Evolutionary conservation across 2,888 invertebrate species (phyloP), one percentile per base, ranked within the genome.

Genomic region (Phengaris alcon): DNA sequence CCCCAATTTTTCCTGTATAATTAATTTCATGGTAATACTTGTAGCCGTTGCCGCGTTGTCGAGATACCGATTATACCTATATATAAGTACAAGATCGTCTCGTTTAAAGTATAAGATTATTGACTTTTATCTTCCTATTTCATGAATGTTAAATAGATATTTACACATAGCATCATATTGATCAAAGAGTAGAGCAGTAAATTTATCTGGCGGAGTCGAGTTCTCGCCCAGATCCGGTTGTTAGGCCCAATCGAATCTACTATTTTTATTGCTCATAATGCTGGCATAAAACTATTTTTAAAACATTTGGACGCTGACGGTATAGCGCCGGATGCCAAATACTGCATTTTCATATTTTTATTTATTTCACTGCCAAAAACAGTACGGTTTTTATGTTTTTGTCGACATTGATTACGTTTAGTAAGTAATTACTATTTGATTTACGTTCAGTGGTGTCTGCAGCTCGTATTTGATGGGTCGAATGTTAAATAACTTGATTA

Each of bases 171-270:
- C 35, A 64, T 64, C 81, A 86, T 81, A 87, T 85, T 79, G 84
- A 87, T 85, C 83, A 88, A 90, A 91, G 91, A 92, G 87, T 93
- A 90, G 92, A 83, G 79, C 84, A 87, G 88, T 88, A 87, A 89
- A 90, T 90, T 87, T 84, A 88, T 87, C 83, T 80, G 84, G 84
- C 81, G 81, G 85, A 84, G 81, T 84, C 84, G 83, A 84, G 82
- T 85, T 80, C 85, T 85, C 84, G 86, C 89, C 90, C 88, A 90
- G 90, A 90, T 90, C 90, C 90, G 92, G 90, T 88, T 88, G 87
- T 89, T 87, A 87, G 86, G 85, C 86, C 84, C 85, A 84, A 88
- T 88, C 86, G 84, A 88, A 89, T 87, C 85, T 80, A 88, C 89
- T 90, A 91, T 92, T 91, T 92, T 91, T 91, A 91, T 90, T 87